These are phyloP conservation scores for Phortica magna DNA, from an alignment of 2,888 invertebrate genomes.

Conservation along the genomic window DNA sequence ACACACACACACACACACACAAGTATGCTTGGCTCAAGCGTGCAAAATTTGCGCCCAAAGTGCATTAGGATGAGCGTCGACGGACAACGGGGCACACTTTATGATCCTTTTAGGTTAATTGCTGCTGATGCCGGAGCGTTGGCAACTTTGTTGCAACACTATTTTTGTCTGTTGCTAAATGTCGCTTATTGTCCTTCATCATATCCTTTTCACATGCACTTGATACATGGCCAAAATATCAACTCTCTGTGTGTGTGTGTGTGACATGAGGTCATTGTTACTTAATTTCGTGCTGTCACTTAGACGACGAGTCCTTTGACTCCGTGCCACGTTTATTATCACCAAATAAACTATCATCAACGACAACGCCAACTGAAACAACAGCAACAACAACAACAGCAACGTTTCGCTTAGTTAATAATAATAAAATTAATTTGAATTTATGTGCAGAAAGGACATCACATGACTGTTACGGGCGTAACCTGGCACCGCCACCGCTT, in stretches of 20 bases:
- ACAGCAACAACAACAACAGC: background rate
- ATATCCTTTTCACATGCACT: slow-evolving; percentile 7
- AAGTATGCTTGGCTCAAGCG: background rate
- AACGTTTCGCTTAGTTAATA: slow-evolving; percentile 40
- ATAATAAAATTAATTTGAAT: slow-evolving; percentile 59
- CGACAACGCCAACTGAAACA: background rate
- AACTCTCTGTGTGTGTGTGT: slow-evolving; percentile 27
- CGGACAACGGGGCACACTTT: slow-evolving; percentile 46
- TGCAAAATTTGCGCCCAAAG: slow-evolving; percentile 10
- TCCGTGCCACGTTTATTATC: slow-evolving; percentile 16
- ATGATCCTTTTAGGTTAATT: slow-evolving; percentile 75
- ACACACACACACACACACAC: background rate
- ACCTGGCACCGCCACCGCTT: slow-evolving; percentile 40
- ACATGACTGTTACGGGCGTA: slow-evolving; percentile 35
- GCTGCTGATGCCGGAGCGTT: slow-evolving; percentile 45
- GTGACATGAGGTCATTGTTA: slow-evolving; percentile 63
- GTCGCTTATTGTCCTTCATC: slow-evolving; percentile 6
- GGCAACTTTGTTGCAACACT: slow-evolving; percentile 19
- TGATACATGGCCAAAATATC: background rate
- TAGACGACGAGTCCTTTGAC: slow-evolving; percentile 11
- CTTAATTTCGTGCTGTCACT: slow-evolving; percentile 38
- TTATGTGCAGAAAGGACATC: slow-evolving; percentile 46
- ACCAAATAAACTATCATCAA: slow-evolving; percentile 29
- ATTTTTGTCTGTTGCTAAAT: slow-evolving; percentile 3
- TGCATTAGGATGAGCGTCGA: slow-evolving; percentile 13